These are phyloP conservation scores for Prolemur simus DNA, from an alignment of 2,113 vertebrate genomes.

Conservation along the genomic window DNA sequence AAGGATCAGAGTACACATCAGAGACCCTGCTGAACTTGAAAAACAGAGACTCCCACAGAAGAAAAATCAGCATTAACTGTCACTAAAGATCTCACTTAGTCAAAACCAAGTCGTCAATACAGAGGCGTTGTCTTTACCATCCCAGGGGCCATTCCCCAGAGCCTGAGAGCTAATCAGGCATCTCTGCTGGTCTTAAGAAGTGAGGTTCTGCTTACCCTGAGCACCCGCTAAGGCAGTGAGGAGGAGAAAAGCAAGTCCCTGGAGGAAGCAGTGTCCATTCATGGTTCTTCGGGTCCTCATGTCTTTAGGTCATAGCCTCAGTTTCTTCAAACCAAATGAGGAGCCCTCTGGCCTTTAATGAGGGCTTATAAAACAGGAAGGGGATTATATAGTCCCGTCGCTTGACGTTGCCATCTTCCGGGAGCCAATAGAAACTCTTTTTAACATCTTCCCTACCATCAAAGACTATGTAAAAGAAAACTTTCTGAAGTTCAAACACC, in stretches of 20 bases:
- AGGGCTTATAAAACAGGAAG: background rate
- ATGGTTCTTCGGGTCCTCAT: background rate
- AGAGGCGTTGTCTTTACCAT: background rate
- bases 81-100: background rate
- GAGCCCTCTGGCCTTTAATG: background rate
- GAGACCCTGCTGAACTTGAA: background rate
- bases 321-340: background rate
- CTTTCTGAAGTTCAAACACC: conserved; percentile 15
- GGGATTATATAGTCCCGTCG: background rate
- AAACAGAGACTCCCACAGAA: background rate
- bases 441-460: background rate
- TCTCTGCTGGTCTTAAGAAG: background rate
- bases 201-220: background rate
- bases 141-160: background rate
- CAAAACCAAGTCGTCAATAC: background rate
- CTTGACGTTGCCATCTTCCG: background rate
- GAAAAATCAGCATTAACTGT: background rate
- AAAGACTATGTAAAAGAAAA: background rate
- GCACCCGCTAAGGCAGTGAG: background rate
- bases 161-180: too few relatives aligned
- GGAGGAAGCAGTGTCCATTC: background rate
- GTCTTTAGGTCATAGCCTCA: background rate
- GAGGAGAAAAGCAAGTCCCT: background rate
- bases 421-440: background rate
- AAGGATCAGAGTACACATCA: background rate